phyloP scores from a whole-genome alignment of 1,140 invertebrate genomes.

The Drepana arcuata region DNA sequence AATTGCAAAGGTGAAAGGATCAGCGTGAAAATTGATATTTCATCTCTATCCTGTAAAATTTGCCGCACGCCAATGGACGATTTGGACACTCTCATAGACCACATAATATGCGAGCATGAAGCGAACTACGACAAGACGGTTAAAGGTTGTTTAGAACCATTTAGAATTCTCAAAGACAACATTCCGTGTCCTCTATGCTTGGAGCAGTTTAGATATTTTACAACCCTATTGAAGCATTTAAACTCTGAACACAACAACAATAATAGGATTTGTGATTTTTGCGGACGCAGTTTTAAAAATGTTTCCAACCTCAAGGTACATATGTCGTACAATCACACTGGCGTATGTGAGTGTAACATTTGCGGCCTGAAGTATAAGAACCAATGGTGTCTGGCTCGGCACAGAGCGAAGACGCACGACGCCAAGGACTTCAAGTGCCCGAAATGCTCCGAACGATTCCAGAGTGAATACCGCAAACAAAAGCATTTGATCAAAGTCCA shows the following conservation, averaged over 20 bases:
- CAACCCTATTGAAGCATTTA: constrained; percentile 38
- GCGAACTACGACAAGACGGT: constrained; percentile 40
- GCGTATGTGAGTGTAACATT: constrained; percentile 34
- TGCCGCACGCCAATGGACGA: constrained; percentile 29
- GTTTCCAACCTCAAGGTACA: constrained; percentile 44
- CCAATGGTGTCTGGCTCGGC: constrained; percentile 40
- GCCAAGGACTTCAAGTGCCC: constrained; percentile 49
- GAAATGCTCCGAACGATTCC: constrained; percentile 45
- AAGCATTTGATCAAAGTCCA: constrained; percentile 54
- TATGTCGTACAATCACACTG: constrained; percentile 37
- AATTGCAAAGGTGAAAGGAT: constrained; percentile 50
- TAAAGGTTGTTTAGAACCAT: constrained; percentile 39
- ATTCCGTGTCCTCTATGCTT: constrained; percentile 44
- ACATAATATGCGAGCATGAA: constrained; percentile 39
- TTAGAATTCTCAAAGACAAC: constrained; percentile 43
- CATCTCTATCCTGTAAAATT: constrained; percentile 35
- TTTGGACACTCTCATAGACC: constrained; percentile 38
- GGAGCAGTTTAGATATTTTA: constrained; percentile 42
- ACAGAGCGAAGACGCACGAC: constrained; percentile 42
- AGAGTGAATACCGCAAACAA: constrained; percentile 51
- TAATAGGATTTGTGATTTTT: constrained; percentile 51
- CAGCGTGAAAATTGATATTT: constrained; percentile 45
- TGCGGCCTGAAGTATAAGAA: constrained; percentile 48
- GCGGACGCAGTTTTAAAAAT: constrained; percentile 43
- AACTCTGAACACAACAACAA: constrained; percentile 49